These are phyloP conservation scores for Anas flavirostris DNA, from an alignment of 2,797 vertebrate species.

Conservation along the genomic window DNA sequence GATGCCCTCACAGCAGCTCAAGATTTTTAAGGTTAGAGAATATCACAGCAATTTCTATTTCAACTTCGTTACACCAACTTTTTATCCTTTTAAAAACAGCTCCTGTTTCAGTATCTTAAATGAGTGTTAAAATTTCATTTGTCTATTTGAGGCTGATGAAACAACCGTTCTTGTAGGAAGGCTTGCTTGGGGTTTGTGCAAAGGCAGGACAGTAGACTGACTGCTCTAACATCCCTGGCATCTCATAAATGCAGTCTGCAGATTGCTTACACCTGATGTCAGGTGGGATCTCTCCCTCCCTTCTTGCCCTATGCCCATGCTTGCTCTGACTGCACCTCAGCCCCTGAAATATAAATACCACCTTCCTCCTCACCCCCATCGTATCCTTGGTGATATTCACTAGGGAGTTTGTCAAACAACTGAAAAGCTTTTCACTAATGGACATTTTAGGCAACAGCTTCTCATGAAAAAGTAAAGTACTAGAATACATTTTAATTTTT, in stretches of 20 bases:
- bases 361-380: neutral
- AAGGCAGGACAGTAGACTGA: neutral
- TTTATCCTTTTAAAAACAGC: constrained; percentile 41
- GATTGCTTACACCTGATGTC: neutral
- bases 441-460: neutral
- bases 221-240: neutral
- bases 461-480: neutral
- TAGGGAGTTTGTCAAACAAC: neutral
- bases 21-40: neutral
- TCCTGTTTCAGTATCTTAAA: constrained; percentile 15
- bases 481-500: neutral
- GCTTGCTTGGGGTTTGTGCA: neutral
- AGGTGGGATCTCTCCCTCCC: neutral
- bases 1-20: neutral
- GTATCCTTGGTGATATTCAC: neutral
- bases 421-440: neutral
- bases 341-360: neutral
- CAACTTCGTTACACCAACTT: neutral
- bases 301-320: neutral
- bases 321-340: neutral
- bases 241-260: neutral
- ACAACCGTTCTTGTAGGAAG: neutral
- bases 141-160: neutral
- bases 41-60: constrained; percentile 25
- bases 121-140: constrained; percentile 44